phyloP scores from a whole-genome alignment of 2,113 vertebrate genomes.

The Tautogolabrus adspersus region DNA sequence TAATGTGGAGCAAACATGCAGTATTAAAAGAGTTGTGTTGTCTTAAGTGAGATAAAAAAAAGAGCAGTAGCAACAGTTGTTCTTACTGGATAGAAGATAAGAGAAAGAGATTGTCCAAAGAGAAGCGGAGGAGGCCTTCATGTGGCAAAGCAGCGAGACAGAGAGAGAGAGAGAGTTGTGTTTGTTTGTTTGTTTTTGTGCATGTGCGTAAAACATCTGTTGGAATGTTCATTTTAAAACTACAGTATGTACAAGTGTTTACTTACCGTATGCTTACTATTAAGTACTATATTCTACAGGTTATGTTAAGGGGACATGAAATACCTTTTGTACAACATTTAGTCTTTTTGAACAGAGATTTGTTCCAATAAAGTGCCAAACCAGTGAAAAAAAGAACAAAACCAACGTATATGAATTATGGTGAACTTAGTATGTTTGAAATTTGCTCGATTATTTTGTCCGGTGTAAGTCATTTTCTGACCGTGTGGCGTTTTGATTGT shows the following conservation, averaged over 20 bases:
- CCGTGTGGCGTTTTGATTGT: conserved; percentile 80
- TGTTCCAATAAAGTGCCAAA: conserved; percentile 99
- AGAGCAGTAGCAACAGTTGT: conserved; percentile 45
- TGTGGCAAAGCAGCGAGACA: conserved; percentile 50
- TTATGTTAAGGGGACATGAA: conserved; percentile 87
- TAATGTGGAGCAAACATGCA: conserved; percentile 70
- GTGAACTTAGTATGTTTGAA: conserved; percentile 85
- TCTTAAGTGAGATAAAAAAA: conserved; percentile 51
- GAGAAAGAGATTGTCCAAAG: conserved; percentile 71
- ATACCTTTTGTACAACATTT: conserved; percentile 89
- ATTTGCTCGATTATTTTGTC: conserved; percentile 85
- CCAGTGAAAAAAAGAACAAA: conserved; percentile 83
- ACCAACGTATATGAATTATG: conserved; percentile 78
- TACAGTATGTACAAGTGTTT: conserved; percentile 92
- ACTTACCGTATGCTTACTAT: conserved; percentile 90
- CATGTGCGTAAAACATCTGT: conserved; percentile 96
- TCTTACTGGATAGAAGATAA: conserved; percentile 39
- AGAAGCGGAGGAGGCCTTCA: conserved; percentile 42
- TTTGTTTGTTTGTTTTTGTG: conserved; percentile 84
- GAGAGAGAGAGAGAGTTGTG: conserved; percentile 56
- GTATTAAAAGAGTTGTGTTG: conserved; percentile 70
- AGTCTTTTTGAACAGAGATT: conserved; percentile 91
- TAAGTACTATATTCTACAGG: conserved; percentile 88
- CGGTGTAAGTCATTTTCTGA: conserved; percentile 81
- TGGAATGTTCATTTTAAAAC: conserved; percentile 94